These are phyloP conservation scores for Agrypnia vestita DNA, from an alignment of 1,140 invertebrate species.

Conservation along the genomic window DNA sequence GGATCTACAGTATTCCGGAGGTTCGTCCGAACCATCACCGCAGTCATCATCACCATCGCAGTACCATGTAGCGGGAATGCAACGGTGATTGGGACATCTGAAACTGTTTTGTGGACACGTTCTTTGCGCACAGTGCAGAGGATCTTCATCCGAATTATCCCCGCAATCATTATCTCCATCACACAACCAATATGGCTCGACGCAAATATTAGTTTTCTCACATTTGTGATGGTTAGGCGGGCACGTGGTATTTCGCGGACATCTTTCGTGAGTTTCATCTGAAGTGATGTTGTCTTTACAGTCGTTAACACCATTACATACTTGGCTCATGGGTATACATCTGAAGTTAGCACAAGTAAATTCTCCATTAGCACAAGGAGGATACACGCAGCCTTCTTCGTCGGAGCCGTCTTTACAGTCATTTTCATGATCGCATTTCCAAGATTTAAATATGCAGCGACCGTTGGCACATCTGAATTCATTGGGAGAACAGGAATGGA, in stretches of 20 bases:
- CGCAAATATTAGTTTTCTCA: constrained; percentile 94
- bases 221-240: constrained; percentile 91
- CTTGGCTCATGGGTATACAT: constrained; percentile 89
- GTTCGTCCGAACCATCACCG: constrained; percentile 91
- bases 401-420: constrained; percentile 96
- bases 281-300: constrained; percentile 95
- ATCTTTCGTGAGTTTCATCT: constrained; percentile 91
- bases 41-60: constrained; percentile 94
- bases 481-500: constrained; percentile 92
- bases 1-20: constrained; percentile 92
- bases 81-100: constrained; percentile 89
- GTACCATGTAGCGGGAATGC: constrained; percentile 94
- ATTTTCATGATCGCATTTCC: constrained; percentile 96
- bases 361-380: constrained; percentile 91
- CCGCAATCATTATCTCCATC: constrained; percentile 96
- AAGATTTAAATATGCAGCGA: constrained; percentile 94
- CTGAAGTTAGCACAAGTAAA: constrained; percentile 95
- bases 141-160: constrained; percentile 96
- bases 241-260: constrained; percentile 90
- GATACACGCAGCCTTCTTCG: constrained; percentile 93
- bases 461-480: constrained; percentile 97
- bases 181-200: constrained; percentile 95
- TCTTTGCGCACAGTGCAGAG: constrained; percentile 88
- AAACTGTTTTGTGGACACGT: constrained; percentile 94
- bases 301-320: constrained; percentile 95